phyloP scores from a whole-genome alignment of 2,113 vertebrate species.

The Pelecanus crispus region DNA sequence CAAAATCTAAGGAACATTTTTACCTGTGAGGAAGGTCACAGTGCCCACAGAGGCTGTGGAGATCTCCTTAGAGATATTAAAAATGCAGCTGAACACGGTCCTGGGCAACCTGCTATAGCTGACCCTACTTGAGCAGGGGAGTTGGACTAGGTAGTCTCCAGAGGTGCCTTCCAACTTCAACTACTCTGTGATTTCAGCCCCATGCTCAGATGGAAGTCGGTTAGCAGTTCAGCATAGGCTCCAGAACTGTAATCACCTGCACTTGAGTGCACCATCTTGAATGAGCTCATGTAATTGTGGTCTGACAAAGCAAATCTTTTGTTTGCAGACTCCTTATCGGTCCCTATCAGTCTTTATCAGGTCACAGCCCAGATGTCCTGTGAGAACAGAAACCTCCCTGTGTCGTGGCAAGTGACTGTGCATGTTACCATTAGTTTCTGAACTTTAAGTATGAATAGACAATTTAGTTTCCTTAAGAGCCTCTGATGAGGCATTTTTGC shows the following conservation, averaged over 20 bases:
- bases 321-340: neutral
- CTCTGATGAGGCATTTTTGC: neutral
- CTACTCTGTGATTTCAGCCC: neutral
- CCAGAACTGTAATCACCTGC: neutral
- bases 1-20: neutral
- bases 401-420: neutral
- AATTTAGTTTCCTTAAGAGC: neutral
- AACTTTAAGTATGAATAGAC: neutral
- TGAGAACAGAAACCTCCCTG: neutral
- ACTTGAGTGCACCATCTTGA: neutral
- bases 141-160: neutral
- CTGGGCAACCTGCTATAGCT: neutral
- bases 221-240: neutral
- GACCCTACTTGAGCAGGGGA: neutral
- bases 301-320: neutral
- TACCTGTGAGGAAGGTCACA: neutral
- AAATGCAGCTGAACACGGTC: neutral
- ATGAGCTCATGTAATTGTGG: neutral
- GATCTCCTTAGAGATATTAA: neutral
- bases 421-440: neutral
- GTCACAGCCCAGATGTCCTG: neutral
- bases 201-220: neutral
- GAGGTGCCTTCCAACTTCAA: neutral
- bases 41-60: neutral
- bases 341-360: neutral